Evolutionary conservation across 1,140 invertebrate genomes (phyloP).

Genomic region (Cotesia glomerata): DNA sequence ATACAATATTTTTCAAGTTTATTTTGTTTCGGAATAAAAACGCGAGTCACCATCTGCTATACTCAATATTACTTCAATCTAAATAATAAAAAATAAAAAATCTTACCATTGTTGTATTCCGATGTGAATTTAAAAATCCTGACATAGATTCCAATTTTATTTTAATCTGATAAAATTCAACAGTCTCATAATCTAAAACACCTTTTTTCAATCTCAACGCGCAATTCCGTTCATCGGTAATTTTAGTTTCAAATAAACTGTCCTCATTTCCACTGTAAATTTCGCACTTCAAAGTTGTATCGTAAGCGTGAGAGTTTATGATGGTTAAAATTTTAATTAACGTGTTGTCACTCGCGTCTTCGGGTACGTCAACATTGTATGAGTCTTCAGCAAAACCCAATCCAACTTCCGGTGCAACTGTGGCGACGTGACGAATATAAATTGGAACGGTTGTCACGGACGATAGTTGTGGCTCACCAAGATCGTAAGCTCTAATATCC

Average conservation of each 20-base stretch:
- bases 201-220: conserved; percentile 73
- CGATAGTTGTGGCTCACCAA: conserved; percentile 82
- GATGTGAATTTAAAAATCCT: conserved; percentile 77
- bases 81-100: conserved; percentile 4
- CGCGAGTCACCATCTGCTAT: too few relatives aligned
- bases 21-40: too few relatives aligned
- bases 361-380: conserved; percentile 80
- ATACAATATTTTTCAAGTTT: too few relatives aligned
- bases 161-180: conserved; percentile 76
- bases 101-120: conserved; percentile 70
- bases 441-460: conserved; percentile 81
- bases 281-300: conserved; percentile 75
- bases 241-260: conserved; percentile 73
- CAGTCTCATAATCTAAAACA: conserved; percentile 77
- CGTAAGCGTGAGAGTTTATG: conserved; percentile 72
- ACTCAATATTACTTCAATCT: not conserved
- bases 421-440: conserved; percentile 80
- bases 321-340: conserved; percentile 76
- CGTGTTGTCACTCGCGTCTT: conserved; percentile 74
- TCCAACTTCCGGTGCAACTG: conserved; percentile 71
- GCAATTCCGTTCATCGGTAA: conserved; percentile 81
- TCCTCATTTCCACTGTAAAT: conserved; percentile 75
- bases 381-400: conserved; percentile 82
- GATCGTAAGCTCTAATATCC: conserved; percentile 85
- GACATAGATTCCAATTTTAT: conserved; percentile 77